These are phyloP conservation scores for Tortricodes alternella DNA, from an alignment of 2,888 invertebrate species.

Conservation along the genomic window DNA sequence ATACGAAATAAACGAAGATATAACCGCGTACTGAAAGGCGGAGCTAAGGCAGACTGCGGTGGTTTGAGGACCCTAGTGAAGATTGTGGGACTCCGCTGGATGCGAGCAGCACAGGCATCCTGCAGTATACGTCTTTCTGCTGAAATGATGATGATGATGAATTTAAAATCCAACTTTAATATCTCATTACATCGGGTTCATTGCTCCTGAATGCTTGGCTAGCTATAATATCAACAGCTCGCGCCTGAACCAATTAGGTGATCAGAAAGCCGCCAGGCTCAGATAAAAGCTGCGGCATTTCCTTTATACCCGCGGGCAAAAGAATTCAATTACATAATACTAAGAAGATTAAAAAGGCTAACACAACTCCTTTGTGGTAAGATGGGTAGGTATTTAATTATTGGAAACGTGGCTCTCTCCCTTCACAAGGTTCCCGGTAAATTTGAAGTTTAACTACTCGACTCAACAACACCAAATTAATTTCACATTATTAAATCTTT, in stretches of 20 bases:
- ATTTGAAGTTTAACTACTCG: slow-evolving; percentile 48
- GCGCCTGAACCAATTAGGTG: slow-evolving; percentile 67
- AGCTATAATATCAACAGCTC: slow-evolving; percentile 46
- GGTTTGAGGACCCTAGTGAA: too few relatives aligned
- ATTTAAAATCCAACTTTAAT: too few relatives aligned
- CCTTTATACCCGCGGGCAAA: slow-evolving; percentile 74
- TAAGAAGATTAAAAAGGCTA: slow-evolving; percentile 76
- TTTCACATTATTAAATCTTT: slow-evolving; percentile 45
- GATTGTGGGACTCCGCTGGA: too few relatives aligned
- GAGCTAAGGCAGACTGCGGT: too few relatives aligned
- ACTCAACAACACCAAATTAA: slow-evolving; percentile 45
- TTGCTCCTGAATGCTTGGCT: slow-evolving; percentile 12
- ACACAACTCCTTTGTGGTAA: slow-evolving; percentile 70
- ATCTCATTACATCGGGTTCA: slow-evolving; percentile 26
- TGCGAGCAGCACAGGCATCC: too few relatives aligned
- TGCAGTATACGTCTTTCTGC: too few relatives aligned
- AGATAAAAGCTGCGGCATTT: slow-evolving; percentile 71
- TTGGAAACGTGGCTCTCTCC: slow-evolving; percentile 53
- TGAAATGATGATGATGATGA: too few relatives aligned
- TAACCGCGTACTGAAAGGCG: too few relatives aligned
- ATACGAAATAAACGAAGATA: too few relatives aligned
- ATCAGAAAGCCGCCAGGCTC: slow-evolving; percentile 61
- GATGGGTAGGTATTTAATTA: slow-evolving; percentile 67
- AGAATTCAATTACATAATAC: slow-evolving; percentile 79
- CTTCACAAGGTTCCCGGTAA: slow-evolving; percentile 40